Base-by-base conservation (phyloP, 2,113 vertebrate genomes). In the Syngnathus typhle region DNA sequence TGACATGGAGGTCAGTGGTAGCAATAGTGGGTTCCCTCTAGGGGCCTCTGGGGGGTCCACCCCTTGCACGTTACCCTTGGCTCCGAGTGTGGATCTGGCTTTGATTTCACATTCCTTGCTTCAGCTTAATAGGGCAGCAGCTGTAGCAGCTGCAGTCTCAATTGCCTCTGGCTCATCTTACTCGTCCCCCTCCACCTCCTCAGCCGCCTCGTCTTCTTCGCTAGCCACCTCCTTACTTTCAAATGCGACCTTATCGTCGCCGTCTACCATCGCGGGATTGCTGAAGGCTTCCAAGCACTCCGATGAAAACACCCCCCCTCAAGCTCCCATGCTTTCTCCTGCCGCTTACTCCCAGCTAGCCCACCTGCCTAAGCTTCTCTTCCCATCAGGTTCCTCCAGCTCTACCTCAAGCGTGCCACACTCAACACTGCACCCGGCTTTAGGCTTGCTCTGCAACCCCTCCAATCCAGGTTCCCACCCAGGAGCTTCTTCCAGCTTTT, bases 271-370 rank as follows among this genome's bases (percentile, higher is more conserved):
- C n/a, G 86, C 19, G 0, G 92, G 87, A 36, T 85, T 90, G 65
- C 87, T 89, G 64, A 92, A 92, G 72, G 86, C 88, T 69, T 76
- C 85, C 13, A 91, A 92, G 71, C 87, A 89, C 70, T 58, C 55
- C 8, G 91, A 92, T 78, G 91, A 92, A 70, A 92, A 92, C 79
- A 92, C 90, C 39, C 91, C 91, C 19, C 91, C 91, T 54, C 89
- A 89, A 63, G 69, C 83, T 15, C 84, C 90, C 51, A 75, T 92
- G 60, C 87, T 89, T 65, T 88, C 89, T n/a, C 82, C 89, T 70
- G 88, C 89, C 60, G 86, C 90, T 32, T 92, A 91, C 69, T 89
- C 91, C 46, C 91, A 92, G 81, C 75, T 92, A 47, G 87, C 88
- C 16, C 87, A 92, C 65, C 89, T 92, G 4, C 91, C 91, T 21